These are phyloP conservation scores for Salarias fasciatus DNA, from an alignment of 2,797 vertebrate species.

Conservation along the genomic window DNA sequence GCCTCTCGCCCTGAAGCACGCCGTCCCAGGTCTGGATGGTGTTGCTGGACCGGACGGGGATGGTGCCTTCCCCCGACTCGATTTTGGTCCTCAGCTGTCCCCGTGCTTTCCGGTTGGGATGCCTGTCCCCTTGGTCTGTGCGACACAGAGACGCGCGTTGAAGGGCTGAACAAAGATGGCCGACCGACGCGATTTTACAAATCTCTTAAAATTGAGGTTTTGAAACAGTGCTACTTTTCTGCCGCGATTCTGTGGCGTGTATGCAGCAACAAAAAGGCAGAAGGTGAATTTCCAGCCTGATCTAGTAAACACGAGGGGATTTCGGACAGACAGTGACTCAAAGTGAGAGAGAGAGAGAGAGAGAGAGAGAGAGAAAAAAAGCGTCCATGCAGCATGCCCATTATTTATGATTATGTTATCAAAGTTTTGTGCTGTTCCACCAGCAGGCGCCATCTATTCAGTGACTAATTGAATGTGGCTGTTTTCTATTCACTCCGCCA, in stretches of 20 bases:
- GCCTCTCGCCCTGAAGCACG: slow-evolving; percentile 92
- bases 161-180: too few species aligned
- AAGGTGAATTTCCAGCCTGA: neutral
- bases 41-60: slow-evolving; percentile 93
- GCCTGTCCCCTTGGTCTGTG: slow-evolving; percentile 94
- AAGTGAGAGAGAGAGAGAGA: neutral
- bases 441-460: slow-evolving; percentile 66
- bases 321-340: slow-evolving; percentile 11
- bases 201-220: too few species aligned
- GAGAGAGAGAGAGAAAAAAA: slow-evolving; percentile 29
- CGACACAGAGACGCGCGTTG: neutral
- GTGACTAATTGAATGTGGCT: slow-evolving; percentile 75
- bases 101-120: slow-evolving; percentile 95
- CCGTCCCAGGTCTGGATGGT: slow-evolving; percentile 98
- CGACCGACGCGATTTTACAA: too few species aligned
- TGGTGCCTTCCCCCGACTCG: slow-evolving; percentile 96
- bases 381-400: slow-evolving; percentile 16
- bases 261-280: too few species aligned
- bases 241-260: too few species aligned
- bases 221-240: too few species aligned
- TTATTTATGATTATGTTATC: slow-evolving; percentile 61
- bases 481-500: slow-evolving; percentile 68
- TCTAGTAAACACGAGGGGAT: slow-evolving; percentile 14
- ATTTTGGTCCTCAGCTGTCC: slow-evolving; percentile 97
- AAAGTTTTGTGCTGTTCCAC: slow-evolving; percentile 61